These are phyloP conservation scores for Phalloptychus januarius DNA, from an alignment of 2,797 vertebrate species.

Conservation along the genomic window DNA sequence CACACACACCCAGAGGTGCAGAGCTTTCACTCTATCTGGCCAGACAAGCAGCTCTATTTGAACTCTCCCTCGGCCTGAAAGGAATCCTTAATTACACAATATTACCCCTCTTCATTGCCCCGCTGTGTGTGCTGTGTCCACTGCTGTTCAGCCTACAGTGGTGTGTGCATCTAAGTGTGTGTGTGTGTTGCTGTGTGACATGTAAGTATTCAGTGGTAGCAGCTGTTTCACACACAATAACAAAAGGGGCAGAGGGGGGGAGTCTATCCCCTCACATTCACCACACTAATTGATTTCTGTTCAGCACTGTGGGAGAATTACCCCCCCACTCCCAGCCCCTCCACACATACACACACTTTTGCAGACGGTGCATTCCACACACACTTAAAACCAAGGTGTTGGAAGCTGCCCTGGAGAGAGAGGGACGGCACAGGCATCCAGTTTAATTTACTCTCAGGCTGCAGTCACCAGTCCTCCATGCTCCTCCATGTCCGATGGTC, in stretches of 20 bases:
- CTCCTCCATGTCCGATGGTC: neutral
- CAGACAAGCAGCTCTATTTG: conserved; percentile 97
- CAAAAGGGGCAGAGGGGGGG: conserved; percentile 77
- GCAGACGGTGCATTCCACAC: conserved; percentile 67
- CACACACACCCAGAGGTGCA: conserved; percentile 53
- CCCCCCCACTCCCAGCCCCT: conserved; percentile 41
- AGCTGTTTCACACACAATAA: conserved; percentile 88
- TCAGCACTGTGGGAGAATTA: conserved; percentile 82
- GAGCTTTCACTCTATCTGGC: conserved; percentile 78
- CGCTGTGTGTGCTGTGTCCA: conserved; percentile 83
- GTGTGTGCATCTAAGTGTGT: conserved; percentile 69
- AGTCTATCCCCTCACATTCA: conserved; percentile 80
- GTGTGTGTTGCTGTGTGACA: conserved; percentile 68
- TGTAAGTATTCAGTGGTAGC: conserved; percentile 89
- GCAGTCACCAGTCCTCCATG: conserved; percentile 10
- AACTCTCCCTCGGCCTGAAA: conserved; percentile 98
- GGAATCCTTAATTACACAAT: conserved; percentile 99
- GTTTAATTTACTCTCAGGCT: conserved; percentile 27
- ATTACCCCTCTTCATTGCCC: conserved; percentile 97
- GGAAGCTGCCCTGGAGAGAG: conserved; percentile 51
- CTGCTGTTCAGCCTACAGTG: conserved; percentile 57
- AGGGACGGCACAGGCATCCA: conserved; percentile 56
- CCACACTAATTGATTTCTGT: conserved; percentile 85
- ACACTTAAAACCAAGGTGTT: conserved; percentile 62
- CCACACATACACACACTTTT: conserved; percentile 45